Evolutionary conservation across 2,888 invertebrate species (phyloP).

Genomic region (Oscheius sp.): DNA sequence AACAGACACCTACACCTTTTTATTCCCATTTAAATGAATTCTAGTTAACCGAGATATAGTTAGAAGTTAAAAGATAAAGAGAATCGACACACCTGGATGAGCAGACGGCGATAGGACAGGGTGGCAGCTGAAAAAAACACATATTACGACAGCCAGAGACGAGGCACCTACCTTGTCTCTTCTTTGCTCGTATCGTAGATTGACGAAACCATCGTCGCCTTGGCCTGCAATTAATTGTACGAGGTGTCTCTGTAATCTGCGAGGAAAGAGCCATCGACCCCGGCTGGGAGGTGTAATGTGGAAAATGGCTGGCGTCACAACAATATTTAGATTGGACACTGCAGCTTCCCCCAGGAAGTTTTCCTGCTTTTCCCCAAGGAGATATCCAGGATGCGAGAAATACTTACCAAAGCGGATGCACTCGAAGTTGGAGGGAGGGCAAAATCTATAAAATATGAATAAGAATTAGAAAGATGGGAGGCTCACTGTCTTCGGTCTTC

Average conservation of each 20-base stretch:
- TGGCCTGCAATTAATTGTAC: slow-evolving; percentile 14
- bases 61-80: background rate
- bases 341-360: background rate
- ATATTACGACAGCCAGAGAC: slow-evolving; percentile 17
- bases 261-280: background rate
- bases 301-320: background rate
- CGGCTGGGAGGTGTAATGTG: background rate
- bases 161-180: background rate
- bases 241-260: slow-evolving; percentile 9
- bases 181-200: slow-evolving; percentile 24
- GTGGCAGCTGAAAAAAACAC: slow-evolving; percentile 28
- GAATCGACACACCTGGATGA: slow-evolving; percentile 24
- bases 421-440: slow-evolving; percentile 14
- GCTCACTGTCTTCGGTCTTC: slow-evolving; percentile 16
- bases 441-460: background rate
- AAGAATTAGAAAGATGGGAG: background rate
- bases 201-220: slow-evolving; percentile 22
- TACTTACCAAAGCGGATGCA: slow-evolving; percentile 4
- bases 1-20: background rate
- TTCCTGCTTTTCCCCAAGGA: background rate
- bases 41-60: background rate
- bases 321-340: too few relatives aligned
- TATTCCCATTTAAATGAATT: background rate
- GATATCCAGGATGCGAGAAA: background rate
- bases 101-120: slow-evolving; percentile 23